Percentiles rank a stretch among this genome's conserved stretches.
These are phyloP conservation scores for Sebastes glaucus DNA, from an alignment of 2,797 vertebrate genomes.

Conservation along the genomic window DNA sequence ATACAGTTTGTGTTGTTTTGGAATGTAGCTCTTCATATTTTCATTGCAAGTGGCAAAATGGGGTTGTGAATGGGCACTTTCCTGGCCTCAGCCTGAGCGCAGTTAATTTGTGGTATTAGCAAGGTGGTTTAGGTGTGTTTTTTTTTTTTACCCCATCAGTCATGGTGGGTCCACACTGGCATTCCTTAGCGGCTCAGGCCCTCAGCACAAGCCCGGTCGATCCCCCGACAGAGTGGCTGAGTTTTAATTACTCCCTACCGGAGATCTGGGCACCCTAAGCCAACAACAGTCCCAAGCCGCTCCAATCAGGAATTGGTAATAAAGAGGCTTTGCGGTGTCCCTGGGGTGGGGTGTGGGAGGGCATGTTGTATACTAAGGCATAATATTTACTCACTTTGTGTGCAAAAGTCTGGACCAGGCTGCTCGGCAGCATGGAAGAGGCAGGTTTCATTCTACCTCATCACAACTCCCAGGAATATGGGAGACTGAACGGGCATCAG, in stretches of 20 bases:
- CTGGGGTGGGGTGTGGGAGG: conserved; percentile 27
- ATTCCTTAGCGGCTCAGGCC: conserved; percentile 81
- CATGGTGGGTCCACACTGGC: conserved; percentile 66
- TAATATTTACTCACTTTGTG: conserved; percentile 70
- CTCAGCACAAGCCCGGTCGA: conserved; percentile 56
- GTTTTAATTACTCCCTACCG: conserved; percentile 77
- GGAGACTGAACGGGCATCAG: conserved; percentile 41
- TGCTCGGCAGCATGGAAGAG: conserved; percentile 54
- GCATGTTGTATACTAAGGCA: conserved; percentile 58
- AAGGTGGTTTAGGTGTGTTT: conserved; percentile 37
- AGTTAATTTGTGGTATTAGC: conserved; percentile 38
- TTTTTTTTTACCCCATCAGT: conserved; percentile 28
- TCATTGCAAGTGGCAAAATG: neutral
- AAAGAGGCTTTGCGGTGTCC: conserved; percentile 76
- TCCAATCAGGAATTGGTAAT: conserved; percentile 74
- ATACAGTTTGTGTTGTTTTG: conserved; percentile 1
- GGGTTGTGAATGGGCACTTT: conserved; percentile 29
- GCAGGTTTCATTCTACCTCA: conserved; percentile 80
- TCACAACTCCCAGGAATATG: conserved; percentile 46
- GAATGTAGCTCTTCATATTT: conserved; percentile 20
- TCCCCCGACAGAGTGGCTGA: conserved; percentile 56
- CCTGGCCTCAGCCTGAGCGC: conserved; percentile 6
- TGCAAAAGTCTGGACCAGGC: conserved; percentile 60
- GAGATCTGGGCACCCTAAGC: conserved; percentile 73
- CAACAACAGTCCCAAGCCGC: conserved; percentile 74